A percentile compares a stretch with the other conserved stretches of the same genome.
Evolutionary conservation across 92 coral and sea anemone genomes (phyloP).

Genomic region (Epizoanthus fatuus): DNA sequence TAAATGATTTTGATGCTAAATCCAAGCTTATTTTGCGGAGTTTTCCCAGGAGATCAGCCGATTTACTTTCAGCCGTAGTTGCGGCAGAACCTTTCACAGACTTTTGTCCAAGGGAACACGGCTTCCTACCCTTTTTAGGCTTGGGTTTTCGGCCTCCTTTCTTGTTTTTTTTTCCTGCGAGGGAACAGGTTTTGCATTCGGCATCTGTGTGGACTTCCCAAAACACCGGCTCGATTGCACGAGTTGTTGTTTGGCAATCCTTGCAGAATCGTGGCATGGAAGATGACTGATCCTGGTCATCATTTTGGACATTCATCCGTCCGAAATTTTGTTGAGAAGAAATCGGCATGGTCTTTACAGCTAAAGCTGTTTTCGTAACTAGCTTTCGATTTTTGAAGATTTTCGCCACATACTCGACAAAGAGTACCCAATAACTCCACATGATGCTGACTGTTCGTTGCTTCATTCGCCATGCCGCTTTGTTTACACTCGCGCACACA

Average conservation of each 20-base stretch:
- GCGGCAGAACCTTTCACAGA: too few relatives aligned
- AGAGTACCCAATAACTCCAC: neutral
- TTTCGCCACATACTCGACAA: neutral
- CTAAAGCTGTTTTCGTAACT: neutral
- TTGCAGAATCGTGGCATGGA: neutral
- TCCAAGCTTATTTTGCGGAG: neutral
- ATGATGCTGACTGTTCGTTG: neutral
- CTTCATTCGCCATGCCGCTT: neutral
- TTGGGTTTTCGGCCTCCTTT: neutral
- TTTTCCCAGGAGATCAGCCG: neutral
- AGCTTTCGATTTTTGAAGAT: neutral
- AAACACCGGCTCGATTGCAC: neutral
- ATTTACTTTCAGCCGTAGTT: neutral
- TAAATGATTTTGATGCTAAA: neutral
- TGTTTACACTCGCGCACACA: neutral
- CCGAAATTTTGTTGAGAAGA: neutral
- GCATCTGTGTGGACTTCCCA: neutral
- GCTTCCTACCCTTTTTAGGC: neutral
- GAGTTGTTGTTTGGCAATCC: neutral
- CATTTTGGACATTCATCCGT: neutral
- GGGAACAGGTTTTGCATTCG: neutral
- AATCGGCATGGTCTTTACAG: neutral
- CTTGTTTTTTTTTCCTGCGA: too few relatives aligned
- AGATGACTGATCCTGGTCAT: too few relatives aligned
- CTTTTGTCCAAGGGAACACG: neutral